Conservation (phyloP, 2,888 invertebrate species). For the Thymelicus lineola region DNA sequence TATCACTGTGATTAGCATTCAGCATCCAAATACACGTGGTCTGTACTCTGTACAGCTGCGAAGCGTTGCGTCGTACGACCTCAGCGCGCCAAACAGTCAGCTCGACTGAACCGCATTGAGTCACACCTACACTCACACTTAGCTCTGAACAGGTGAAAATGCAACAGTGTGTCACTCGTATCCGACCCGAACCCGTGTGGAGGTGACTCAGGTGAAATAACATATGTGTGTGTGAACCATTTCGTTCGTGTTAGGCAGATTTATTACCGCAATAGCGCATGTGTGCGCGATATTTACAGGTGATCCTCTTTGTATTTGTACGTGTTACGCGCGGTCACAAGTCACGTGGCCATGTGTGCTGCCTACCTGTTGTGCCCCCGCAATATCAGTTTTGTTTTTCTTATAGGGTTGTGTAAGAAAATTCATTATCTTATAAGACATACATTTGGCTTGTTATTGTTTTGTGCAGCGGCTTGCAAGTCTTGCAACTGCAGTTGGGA, state of each 20-base stretch:
- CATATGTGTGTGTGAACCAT: constrained; percentile 66
- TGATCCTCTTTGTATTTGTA: constrained; percentile 67
- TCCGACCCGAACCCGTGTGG: constrained; percentile 71
- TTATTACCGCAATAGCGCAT: constrained; percentile 57
- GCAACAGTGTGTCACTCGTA: constrained; percentile 75
- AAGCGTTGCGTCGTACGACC: constrained; percentile 63
- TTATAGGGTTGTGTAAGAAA: constrained; percentile 69
- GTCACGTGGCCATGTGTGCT: constrained; percentile 71
- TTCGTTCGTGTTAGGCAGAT: constrained; percentile 78
- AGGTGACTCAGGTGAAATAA: constrained; percentile 73
- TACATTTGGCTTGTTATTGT: constrained; percentile 58
- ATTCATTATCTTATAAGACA: constrained; percentile 63
- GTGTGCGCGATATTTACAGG: constrained; percentile 61
- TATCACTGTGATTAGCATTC: constrained; percentile 73
- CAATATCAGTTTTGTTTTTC: constrained; percentile 69
- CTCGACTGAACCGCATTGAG: constrained; percentile 76
- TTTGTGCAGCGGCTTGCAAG: constrained; percentile 50
- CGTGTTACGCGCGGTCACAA: constrained; percentile 73
- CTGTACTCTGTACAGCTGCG: constrained; percentile 45
- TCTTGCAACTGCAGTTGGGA: constrained; percentile 50
- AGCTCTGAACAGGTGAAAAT: constrained; percentile 78
- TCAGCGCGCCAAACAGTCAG: constrained; percentile 77
- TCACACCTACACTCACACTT: constrained; percentile 70
- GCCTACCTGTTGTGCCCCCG: constrained; percentile 79
- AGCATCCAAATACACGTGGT: constrained; percentile 65